Base-by-base conservation (phyloP, 2,888 invertebrate genomes). In the Oscheius sp. region DNA sequence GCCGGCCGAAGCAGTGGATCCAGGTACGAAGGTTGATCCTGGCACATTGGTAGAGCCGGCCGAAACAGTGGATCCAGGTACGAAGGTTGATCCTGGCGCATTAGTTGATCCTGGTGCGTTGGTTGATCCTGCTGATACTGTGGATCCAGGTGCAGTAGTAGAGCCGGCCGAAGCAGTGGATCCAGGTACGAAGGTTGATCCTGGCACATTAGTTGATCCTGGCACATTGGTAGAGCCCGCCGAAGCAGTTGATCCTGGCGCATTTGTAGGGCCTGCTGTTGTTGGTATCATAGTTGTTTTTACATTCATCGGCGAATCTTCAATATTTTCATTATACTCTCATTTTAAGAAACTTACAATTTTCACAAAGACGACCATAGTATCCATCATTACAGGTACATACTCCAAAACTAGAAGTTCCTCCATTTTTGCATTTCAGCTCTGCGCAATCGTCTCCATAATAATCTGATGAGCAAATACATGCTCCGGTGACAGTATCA, bases 401-500 rank as follows among this genome's bases (percentile, higher is more conserved):
- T 5, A 33, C 36, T 54, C 54, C 54, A n/a, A 54, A 54, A 12
- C 33, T 33, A 2, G 32, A 32, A 9, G 54, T 33, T 28, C 54
- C 54, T 54, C 54, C 54, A 36, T 54, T 54, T 30, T 20, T n/a
- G 20, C 54, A 54, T 17, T 20, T 30, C 36, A 32, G 24, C 20
- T 54, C 33, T 20, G 54, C 8, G 9, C 54, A 54, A 9, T 54
- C 54, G 9, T 54, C 54, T 54, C 54, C 54, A 36, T 33, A 54
- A 20, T 32, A 36, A 9, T 54, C 24, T 9, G n/a, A 22, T 9
- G n/a, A n/a, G 9, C 54, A 54, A 9, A 36, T 24, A n/a, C 54
- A 54, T 2, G 4, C n/a, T 9, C 54, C 54, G 24, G 2, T 54
- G 36, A 1, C 12, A 8, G 32, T n/a, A 17, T 20, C 20, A 12